Base-by-base conservation (phyloP, 2,113 vertebrate species). In the Tinamus guttatus region DNA sequence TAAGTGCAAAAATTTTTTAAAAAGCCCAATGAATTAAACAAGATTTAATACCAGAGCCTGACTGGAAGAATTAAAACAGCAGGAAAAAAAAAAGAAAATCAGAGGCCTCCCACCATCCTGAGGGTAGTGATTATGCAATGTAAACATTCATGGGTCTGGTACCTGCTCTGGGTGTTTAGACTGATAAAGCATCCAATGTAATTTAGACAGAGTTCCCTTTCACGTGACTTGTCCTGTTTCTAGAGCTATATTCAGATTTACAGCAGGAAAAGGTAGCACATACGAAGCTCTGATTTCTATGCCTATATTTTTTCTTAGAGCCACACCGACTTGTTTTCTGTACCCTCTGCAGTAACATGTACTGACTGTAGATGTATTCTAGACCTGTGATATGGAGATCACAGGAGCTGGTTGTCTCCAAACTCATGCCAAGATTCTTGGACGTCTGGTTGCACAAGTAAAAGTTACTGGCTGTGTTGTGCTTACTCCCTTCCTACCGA, bases 181-280 rank as follows among this genome's bases (percentile, higher is more conserved):
- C 36, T 52, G 28, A 77, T 43, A 20, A 70, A 92, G 22, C 8
- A 78, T 38, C 28, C 11, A 27, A 1, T 19, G n/a, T 32, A 63
- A 91, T 80, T 80, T 73, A 76, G 40, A 13, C 16, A 87, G 41
- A 79, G 10, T 11, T 51, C 19, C 73, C 41, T 82, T 30, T 41
- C 64, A 56, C 22, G 27, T 12, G 25, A 5, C 28, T 75, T 81
- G 28, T 28, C 68, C 81, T 76, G 58, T 49, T 96, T 76, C 59
- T 85, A 38, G 76, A 49, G 36, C 20, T 74, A 6, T 49, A n/a
- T 49, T 87, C 52, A 58, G n/a, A 40, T 69, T 81, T 59, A 43
- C 2, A 1, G 21, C 45, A 40, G 82, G 54, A 67, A 17, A 73
- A 79, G 51, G 40, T 12, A 52, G 32, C 32, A 22, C 0, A 0